These are phyloP conservation scores for Diabrotica undecimpunctata DNA, from an alignment of 1,140 invertebrate genomes.

Conservation along the genomic window DNA sequence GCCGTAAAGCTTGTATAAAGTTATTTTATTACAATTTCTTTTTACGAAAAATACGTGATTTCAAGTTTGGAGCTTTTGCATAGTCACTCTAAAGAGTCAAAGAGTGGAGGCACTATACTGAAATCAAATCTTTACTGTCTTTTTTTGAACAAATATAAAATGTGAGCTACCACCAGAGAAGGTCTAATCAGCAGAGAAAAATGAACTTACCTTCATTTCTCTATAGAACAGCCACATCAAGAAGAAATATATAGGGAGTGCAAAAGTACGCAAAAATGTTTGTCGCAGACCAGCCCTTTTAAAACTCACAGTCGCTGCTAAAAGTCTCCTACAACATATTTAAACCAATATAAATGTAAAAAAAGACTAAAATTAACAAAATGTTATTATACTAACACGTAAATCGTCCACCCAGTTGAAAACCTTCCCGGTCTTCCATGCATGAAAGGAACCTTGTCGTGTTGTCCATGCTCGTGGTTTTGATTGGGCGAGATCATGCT, in stretches of 20 bases:
- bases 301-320: conserved; percentile 73
- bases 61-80: too few species aligned
- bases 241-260: conserved; percentile 73
- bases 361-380: neutral
- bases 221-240: conserved; percentile 80
- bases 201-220: conserved; percentile 59
- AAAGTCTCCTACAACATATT: conserved; percentile 57
- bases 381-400: conserved; percentile 60
- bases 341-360: neutral
- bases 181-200: too few species aligned
- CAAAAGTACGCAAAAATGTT: conserved; percentile 67
- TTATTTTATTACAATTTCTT: too few species aligned
- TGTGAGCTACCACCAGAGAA: too few species aligned
- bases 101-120: too few species aligned
- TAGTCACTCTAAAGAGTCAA: too few species aligned
- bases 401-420: conserved; percentile 69
- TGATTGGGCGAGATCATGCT: conserved; percentile 39
- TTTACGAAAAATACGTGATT: too few species aligned
- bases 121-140: too few species aligned
- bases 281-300: conserved; percentile 69
- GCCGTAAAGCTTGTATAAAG: too few species aligned
- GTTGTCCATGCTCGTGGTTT: conserved; percentile 38
- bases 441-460: conserved; percentile 64
- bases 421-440: conserved; percentile 70
- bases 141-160: too few species aligned